These are phyloP conservation scores for Troilus luridus DNA, from an alignment of 2,888 invertebrate genomes.

Conservation along the genomic window DNA sequence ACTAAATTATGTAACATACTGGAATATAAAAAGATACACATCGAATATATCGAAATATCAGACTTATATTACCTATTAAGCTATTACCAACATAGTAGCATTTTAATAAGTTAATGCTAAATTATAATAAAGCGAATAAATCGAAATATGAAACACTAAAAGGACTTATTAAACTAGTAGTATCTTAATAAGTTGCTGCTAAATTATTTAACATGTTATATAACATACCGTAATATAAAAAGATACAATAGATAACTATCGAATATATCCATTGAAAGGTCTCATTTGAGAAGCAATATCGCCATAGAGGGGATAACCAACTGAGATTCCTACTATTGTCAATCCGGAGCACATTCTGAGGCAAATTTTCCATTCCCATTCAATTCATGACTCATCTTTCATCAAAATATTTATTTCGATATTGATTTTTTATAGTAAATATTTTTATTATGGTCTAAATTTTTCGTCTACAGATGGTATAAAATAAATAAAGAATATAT, in stretches of 20 bases:
- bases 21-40: no score
- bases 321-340: background rate
- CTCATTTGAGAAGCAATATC: slow-evolving; percentile 26
- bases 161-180: no score
- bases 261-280: background rate
- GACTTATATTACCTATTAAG: no score
- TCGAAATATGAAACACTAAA: no score
- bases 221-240: background rate
- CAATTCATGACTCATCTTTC: background rate
- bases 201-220: background rate
- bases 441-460: background rate
- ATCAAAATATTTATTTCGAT: slow-evolving; percentile 1
- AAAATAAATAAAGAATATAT: no score
- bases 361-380: background rate
- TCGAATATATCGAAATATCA: no score
- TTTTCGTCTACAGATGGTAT: no score
- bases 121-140: background rate
- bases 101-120: no score
- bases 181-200: background rate
- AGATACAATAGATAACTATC: background rate
- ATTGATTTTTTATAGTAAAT: background rate
- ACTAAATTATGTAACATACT: no score
- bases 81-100: no score
- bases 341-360: background rate
- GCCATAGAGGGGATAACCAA: background rate